Evolutionary conservation across 1,140 invertebrate genomes (phyloP), one percentile per base, ranked within the genome.

Genomic region (Drusus annulatus): DNA sequence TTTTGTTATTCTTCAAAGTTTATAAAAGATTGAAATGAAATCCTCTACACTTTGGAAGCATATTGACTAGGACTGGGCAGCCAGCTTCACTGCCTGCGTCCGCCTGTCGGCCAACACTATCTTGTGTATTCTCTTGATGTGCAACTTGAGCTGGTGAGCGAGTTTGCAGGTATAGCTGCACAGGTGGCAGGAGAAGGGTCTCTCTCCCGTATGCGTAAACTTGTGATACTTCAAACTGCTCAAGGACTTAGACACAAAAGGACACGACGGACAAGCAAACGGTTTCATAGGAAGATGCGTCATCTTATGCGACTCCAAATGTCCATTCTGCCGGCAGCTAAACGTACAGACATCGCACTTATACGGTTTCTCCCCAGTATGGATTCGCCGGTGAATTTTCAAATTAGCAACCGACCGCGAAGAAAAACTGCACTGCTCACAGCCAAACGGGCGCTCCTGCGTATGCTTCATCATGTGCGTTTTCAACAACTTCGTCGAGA

Each of bases 321-420:
- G 45, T n/a, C 60, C 76, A 21, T 50, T 50, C 25, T 69, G 45
- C 8, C 23, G 15, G 51, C 76, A 78, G 50, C n/a, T 28, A 16
- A 51, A 68, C 13, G 45, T 4, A 23, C 76, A 78, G 21, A 60
- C 21, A 23, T 50, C 89, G 86, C 93, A 93, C 45, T 89, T 88
- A 83, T 92, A 93, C 0, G 92, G 92, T 58, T 90, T 88, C 83
- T 93, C 92, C 0, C 92, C 90, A 0, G 92, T 93, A 83, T 93
- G 92, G n/a, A 92, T 91, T 15, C 82, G 76, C 10, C 81, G 83
- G 63, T 86, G 85, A 45, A 83, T 84, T 23, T 81, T 74, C 19
- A 85, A 83, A 58, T 85, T 83, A n/a, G 54, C n/a, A 17, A 51
- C 16, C 6, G 60, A 51, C 28, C 28, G 21, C 3, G 36, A 63